Evolutionary conservation across 2,888 invertebrate species (phyloP), one percentile per base, ranked within the genome.

Genomic region (Salticus scenicus): DNA sequence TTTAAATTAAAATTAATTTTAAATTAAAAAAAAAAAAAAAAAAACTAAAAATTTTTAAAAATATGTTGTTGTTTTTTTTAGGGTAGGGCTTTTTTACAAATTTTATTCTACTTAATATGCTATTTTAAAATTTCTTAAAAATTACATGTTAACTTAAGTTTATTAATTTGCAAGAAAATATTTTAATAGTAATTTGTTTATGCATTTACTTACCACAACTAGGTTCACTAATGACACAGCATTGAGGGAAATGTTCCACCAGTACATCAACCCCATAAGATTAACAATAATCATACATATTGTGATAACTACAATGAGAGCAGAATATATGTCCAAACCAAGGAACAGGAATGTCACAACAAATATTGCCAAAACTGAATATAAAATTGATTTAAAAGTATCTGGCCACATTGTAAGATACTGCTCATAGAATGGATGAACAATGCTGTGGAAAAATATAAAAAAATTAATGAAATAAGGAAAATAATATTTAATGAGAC

Each of bases 391-490:
- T 69, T 90, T 88, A 4, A 91, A 88, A 0, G 92, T 91, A 79
- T 92, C 91, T 5, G 89, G 84, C 67, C 92, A 91, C 51, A 93
- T 92, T 0, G 91, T 91, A 70, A 92, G 90, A 88, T 93, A 93
- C 89, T 93, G 93, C 88, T 93, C 93, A 89, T 93, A 93, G 90
- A 92, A 93, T 7, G 93, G 92, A 89, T 93, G 93, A 89, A 92
- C 92, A n/a, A 92, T 89, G 89, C 92, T 92, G 90, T 20, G 75
- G 71, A n/a, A 70, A 24, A 17, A 47, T 12, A 47, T 47, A 37
- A 8, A 5, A 42, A 27, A n/a, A n/a, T n/a, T n/a, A 42, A n/a
- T n/a, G n/a, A n/a, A n/a, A n/a, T n/a, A n/a, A n/a, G n/a, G 24
- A 7, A 17, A 10, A 17, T 7, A 37, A 37, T 12, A 37, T 12